Evolutionary conservation across 2,797 vertebrate species (phyloP).

Genomic region (Schizopygopsis malacanthus): DNA sequence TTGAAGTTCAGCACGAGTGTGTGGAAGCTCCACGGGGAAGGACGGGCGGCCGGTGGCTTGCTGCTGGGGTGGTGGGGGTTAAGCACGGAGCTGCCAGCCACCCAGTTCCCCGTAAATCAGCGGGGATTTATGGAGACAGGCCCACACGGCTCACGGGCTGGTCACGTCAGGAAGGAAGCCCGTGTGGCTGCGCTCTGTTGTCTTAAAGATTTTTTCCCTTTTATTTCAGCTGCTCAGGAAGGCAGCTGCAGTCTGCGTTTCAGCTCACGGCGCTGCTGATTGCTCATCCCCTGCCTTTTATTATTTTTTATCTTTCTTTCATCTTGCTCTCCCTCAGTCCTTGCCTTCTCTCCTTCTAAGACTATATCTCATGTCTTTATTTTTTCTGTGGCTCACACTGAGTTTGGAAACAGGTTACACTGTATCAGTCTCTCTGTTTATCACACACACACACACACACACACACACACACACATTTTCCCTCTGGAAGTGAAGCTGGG

Average conservation of each 20-base stretch:
- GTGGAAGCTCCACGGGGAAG: background rate
- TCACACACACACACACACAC: conserved; percentile 20
- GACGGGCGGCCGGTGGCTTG: conserved; percentile 15
- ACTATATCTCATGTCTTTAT: conserved; percentile 48
- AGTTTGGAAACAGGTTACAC: conserved; percentile 17
- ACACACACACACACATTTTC: background rate
- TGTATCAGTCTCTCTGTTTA: conserved; percentile 48
- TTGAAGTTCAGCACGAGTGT: conserved; percentile 20
- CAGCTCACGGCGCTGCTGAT: conserved; percentile 79
- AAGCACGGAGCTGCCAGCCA: conserved; percentile 71
- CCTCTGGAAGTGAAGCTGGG: conserved; percentile 54
- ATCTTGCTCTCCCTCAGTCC: conserved; percentile 62
- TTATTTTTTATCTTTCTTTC: conserved; percentile 77
- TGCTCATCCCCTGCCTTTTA: conserved; percentile 74
- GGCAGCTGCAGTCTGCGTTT: conserved; percentile 88
- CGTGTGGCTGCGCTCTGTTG: conserved; percentile 82
- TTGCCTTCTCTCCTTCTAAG: conserved; percentile 24
- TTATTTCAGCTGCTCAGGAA: conserved; percentile 87
- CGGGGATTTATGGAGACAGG: conserved; percentile 74
- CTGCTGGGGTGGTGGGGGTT: conserved; percentile 70
- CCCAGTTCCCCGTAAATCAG: conserved; percentile 81
- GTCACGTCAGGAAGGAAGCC: conserved; percentile 87
- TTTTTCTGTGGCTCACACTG: conserved; percentile 40
- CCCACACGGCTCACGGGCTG: conserved; percentile 81
- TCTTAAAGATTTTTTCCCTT: conserved; percentile 85